Conservation (phyloP, 2,113 vertebrate species). For the Haemorhous mexicanus region DNA sequence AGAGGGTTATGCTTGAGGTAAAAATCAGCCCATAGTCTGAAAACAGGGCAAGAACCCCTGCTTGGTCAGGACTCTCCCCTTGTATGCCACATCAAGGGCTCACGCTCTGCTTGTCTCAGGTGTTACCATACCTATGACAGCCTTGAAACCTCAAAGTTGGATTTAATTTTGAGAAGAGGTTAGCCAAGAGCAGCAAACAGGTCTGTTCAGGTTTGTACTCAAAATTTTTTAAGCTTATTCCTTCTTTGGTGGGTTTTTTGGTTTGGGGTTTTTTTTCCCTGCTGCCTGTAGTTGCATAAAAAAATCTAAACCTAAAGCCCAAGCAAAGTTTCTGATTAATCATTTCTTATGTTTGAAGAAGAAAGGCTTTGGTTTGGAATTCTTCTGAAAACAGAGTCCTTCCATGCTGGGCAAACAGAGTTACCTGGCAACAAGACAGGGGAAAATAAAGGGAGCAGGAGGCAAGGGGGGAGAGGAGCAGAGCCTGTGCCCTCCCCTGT, state of each 20-base stretch:
- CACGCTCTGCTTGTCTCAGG: background rate
- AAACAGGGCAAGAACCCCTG: background rate
- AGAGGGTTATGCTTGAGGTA: background rate
- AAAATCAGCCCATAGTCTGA: background rate
- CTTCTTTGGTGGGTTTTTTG: background rate
- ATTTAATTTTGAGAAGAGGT: background rate
- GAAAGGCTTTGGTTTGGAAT: background rate
- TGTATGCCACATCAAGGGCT: fast-evolving
- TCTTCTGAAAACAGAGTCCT: constrained; percentile 2
- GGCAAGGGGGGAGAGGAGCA: background rate
- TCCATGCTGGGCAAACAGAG: constrained; percentile 22
- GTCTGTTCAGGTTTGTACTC: background rate
- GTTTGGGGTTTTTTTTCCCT: background rate
- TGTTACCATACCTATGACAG: background rate
- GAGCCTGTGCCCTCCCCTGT: background rate
- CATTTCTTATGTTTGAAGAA: constrained; percentile 16
- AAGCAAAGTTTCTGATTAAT: background rate
- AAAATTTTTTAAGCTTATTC: background rate
- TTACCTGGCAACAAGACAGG: background rate
- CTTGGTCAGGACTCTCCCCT: background rate
- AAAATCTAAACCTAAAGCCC: background rate
- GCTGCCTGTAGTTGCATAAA: background rate
- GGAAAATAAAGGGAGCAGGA: background rate
- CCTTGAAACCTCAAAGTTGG: background rate
- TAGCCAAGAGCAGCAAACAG: background rate